Evolutionary conservation across 2,797 vertebrate genomes (phyloP), one percentile per base, ranked within the genome.

Genomic region (Synaphobranchus kaupii): DNA sequence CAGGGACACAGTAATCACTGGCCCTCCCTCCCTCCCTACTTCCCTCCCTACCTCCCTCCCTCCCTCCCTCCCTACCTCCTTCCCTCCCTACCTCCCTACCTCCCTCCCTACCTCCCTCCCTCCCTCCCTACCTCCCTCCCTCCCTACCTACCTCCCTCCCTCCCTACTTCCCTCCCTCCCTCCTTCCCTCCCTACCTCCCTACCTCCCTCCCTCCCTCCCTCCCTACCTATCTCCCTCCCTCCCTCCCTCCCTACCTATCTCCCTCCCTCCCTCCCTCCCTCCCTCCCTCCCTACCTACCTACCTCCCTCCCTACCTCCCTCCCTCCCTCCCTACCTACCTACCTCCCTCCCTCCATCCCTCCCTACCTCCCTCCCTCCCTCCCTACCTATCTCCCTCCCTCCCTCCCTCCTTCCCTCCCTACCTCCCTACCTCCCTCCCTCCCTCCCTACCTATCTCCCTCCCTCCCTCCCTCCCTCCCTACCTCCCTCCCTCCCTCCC

Each of bases 1-100:
- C 39, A 81, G 58, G 68, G 89, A 71, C 86, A 88, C 56, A 83
- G 88, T 71, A 54, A 93, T 90, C 85, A 90, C 89, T 91, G 94
- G 47, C 66, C 17, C 85, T 66, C 47, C 81, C 85, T 48, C 73
- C 86, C 81, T 39, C 25, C 66, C 28, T 3, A 25, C 25, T 3
- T n/a, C 84, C 83, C 48, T 83, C 48, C 85, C 83, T 86, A 63
- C 52, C 52, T 68, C 48, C 81, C 85, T 39, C 73, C 86, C 81
- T 39, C 25, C 63, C 7, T 10, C 60, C 60, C 60, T 25, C 84
- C 83, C n/a, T n/a, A n/a, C n/a, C n/a, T n/a, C n/a, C n/a, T n/a
- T n/a, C n/a, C n/a, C n/a, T n/a, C n/a, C n/a, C n/a, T n/a, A n/a
- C n/a, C n/a, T n/a, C n/a, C n/a, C n/a, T n/a, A n/a, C n/a, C 73